Percentiles rank a stretch among this genome's conserved stretches.
Evolutionary conservation across 2,888 invertebrate genomes (phyloP).

Genomic region (Phaedon cochleariae): DNA sequence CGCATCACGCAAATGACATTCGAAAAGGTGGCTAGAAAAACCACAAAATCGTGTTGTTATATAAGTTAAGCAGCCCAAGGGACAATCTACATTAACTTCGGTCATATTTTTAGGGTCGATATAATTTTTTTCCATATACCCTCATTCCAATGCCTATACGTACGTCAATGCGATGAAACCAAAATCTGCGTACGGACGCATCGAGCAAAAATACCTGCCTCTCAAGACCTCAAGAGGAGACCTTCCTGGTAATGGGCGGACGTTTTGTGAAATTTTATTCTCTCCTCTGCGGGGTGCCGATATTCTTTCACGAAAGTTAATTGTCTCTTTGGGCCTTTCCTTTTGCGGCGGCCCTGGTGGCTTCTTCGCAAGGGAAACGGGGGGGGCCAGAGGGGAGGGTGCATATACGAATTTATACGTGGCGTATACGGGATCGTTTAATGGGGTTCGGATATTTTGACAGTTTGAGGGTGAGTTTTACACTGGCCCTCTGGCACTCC

Average conservation of each 20-base stretch:
- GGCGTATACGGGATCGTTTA: constrained; percentile 2
- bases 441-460: constrained; percentile 19
- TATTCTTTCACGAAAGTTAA: not conserved
- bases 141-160: too few relatives aligned
- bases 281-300: not conserved
- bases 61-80: too few relatives aligned
- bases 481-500: not conserved
- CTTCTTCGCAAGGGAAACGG: not conserved
- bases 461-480: constrained; percentile 18
- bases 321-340: not conserved
- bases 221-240: not conserved
- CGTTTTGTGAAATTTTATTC: not conserved
- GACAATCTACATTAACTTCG: too few relatives aligned
- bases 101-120: too few relatives aligned
- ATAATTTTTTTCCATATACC: too few relatives aligned
- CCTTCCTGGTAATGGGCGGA: constrained; percentile 2
- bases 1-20: too few relatives aligned
- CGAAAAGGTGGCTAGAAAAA: too few relatives aligned
- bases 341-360: too few relatives aligned
- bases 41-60: too few relatives aligned
- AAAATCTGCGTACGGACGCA: not conserved
- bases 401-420: too few relatives aligned
- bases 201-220: not conserved
- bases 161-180: not conserved
- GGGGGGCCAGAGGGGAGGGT: constrained; percentile 2